Conservation (phyloP, 2,888 invertebrate genomes). For the Pocota personata region DNA sequence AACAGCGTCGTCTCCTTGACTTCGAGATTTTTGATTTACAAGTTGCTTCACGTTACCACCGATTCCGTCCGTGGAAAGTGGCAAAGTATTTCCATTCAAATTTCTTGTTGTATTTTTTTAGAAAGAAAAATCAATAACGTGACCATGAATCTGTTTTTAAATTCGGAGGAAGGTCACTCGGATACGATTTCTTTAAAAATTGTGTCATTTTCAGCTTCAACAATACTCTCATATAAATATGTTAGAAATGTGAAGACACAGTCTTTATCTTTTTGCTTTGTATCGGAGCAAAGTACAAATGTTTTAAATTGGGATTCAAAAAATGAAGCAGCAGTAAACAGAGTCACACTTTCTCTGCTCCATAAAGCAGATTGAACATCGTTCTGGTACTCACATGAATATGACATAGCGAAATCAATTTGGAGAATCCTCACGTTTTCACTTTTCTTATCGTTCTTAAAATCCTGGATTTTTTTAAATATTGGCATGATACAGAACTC, state of each 20-base stretch:
- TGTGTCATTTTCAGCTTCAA: too few species aligned
- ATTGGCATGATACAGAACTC: constrained; percentile 10
- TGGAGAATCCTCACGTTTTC: constrained; percentile 20
- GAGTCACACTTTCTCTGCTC: too few species aligned
- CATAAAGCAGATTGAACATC: constrained; percentile 31
- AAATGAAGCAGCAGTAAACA: too few species aligned
- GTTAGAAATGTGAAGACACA: constrained; percentile 13
- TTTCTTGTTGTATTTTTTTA: too few species aligned
- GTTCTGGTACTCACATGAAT: constrained; percentile 36
- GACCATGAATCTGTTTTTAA: too few species aligned
- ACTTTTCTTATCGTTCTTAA: background rate
- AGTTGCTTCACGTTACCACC: background rate
- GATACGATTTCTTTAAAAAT: too few species aligned
- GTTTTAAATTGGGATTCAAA: too few species aligned
- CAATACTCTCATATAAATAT: constrained; percentile 10
- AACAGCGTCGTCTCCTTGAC: background rate
- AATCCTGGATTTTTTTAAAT: background rate
- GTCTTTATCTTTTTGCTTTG: constrained; percentile 13
- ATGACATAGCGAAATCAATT: constrained; percentile 23
- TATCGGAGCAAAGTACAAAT: too few species aligned
- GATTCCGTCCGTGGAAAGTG: constrained; percentile 12
- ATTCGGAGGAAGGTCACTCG: too few species aligned
- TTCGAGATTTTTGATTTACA: background rate
- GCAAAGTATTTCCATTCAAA: too few species aligned
- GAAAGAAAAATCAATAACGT: too few species aligned